Evolutionary conservation across 2,113 vertebrate species (phyloP).

Genomic region (Malurus elegans): DNA sequence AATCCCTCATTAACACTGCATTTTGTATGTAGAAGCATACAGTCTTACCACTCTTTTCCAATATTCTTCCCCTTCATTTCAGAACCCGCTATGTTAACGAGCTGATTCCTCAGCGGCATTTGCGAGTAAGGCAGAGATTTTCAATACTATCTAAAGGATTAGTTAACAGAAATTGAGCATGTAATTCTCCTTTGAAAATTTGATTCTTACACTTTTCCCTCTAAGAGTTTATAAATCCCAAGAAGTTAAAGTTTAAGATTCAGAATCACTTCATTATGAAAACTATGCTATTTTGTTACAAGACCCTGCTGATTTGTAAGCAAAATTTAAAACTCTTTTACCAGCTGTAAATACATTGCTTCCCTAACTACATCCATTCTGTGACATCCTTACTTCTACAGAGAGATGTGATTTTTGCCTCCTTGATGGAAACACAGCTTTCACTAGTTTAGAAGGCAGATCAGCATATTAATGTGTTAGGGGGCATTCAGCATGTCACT

Average conservation of each 20-base stretch:
- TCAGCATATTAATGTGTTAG: not conserved
- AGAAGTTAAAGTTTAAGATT: not conserved
- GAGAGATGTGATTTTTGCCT: not conserved
- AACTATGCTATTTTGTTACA: not conserved
- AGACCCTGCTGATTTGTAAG: not conserved
- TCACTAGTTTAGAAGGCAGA: not conserved
- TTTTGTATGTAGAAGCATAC: not conserved
- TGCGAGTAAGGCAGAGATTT: not conserved
- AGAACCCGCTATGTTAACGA: not conserved
- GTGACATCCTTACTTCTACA: not conserved
- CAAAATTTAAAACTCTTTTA: not conserved
- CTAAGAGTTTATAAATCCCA: slow-evolving; percentile 19
- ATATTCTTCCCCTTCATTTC: not conserved
- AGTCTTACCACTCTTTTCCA: not conserved
- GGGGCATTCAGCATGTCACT: not conserved
- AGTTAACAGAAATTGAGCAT: not conserved
- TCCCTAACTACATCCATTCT: not conserved
- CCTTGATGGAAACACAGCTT: not conserved
- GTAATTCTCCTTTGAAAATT: slow-evolving; percentile 17
- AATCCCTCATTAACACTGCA: not conserved
- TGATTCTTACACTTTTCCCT: not conserved
- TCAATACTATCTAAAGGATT: not conserved
- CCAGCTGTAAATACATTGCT: not conserved
- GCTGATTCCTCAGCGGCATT: not conserved
- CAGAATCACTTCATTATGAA: not conserved